Conservation (phyloP, 2,113 vertebrate genomes). For the Ellobius talpinus region DNA sequence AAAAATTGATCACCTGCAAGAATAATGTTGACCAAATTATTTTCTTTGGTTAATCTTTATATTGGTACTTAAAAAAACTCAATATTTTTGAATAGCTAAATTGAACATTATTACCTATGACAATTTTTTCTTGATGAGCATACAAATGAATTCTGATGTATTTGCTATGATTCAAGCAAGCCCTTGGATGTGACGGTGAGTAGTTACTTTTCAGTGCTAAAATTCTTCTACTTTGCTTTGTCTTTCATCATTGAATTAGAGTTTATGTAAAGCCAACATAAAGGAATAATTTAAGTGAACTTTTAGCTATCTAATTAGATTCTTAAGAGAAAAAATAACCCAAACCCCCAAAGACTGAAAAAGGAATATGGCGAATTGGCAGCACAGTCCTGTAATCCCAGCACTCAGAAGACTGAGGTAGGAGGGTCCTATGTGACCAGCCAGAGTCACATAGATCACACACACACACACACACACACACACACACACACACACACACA, state of each 20-base stretch:
- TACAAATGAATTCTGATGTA: slow-evolving; percentile 26
- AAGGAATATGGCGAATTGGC: not conserved
- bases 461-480: too few relatives aligned
- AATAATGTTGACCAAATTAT: slow-evolving; percentile 57
- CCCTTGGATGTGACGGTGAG: not conserved
- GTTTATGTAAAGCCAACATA: slow-evolving; percentile 49
- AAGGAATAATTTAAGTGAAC: not conserved
- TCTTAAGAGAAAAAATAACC: not conserved
- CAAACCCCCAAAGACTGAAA: not conserved
- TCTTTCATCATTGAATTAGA: slow-evolving; percentile 35
- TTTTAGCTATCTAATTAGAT: slow-evolving; percentile 4
- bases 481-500: not conserved
- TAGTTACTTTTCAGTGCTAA: slow-evolving; percentile 29
- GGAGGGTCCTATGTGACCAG: not conserved
- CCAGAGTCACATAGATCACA: not conserved
- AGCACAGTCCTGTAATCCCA: not conserved
- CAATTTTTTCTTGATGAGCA: slow-evolving; percentile 34
- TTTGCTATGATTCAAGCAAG: slow-evolving; percentile 51
- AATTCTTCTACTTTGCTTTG: slow-evolving; percentile 39
- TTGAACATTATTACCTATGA: slow-evolving; percentile 16
- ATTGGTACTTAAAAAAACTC: slow-evolving; percentile 53
- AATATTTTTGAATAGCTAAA: slow-evolving; percentile 51
- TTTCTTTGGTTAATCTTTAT: slow-evolving; percentile 41
- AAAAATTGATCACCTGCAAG: slow-evolving; percentile 50
- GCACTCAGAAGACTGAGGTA: not conserved